Evolutionary conservation across 2,797 vertebrate species (phyloP).

Genomic region (Valencia hispanica): DNA sequence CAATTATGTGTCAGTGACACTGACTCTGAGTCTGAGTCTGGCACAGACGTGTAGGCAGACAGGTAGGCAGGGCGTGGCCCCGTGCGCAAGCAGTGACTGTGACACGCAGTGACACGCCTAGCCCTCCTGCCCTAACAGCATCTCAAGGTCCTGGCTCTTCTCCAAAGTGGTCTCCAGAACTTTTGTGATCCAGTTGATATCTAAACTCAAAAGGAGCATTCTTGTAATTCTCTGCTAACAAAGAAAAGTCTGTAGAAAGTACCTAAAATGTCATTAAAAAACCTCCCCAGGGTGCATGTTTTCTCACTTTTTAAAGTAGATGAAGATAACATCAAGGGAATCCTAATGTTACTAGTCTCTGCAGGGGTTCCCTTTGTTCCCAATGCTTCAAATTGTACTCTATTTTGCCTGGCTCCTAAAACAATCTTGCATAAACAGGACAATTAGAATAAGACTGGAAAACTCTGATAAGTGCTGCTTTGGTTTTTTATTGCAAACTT

Average conservation of each 20-base stretch:
- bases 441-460: constrained; percentile 16
- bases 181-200: constrained; percentile 1
- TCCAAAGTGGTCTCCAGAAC: constrained; percentile 1
- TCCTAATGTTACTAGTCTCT: constrained; percentile 40
- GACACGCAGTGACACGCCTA: constrained; percentile 85
- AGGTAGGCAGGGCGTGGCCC: constrained; percentile 83
- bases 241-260: constrained; percentile 1
- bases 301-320: constrained; percentile 16
- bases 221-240: not conserved
- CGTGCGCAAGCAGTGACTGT: constrained; percentile 82
- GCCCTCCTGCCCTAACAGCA: constrained; percentile 74
- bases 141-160: constrained; percentile 26
- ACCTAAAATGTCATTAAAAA: constrained; percentile 34
- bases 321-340: constrained; percentile 32
- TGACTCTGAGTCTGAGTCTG: constrained; percentile 23
- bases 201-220: constrained; percentile 17
- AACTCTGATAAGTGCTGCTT: constrained; percentile 23
- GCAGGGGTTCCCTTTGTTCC: constrained; percentile 45
- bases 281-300: constrained; percentile 30
- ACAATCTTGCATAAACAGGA: constrained; percentile 39
- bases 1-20: constrained; percentile 9
- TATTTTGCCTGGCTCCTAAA: constrained; percentile 29
- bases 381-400: constrained; percentile 45
- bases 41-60: constrained; percentile 68
- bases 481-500: constrained; percentile 15